Conservation (phyloP, 1,140 invertebrate species). For the Bombus picipes region DNA sequence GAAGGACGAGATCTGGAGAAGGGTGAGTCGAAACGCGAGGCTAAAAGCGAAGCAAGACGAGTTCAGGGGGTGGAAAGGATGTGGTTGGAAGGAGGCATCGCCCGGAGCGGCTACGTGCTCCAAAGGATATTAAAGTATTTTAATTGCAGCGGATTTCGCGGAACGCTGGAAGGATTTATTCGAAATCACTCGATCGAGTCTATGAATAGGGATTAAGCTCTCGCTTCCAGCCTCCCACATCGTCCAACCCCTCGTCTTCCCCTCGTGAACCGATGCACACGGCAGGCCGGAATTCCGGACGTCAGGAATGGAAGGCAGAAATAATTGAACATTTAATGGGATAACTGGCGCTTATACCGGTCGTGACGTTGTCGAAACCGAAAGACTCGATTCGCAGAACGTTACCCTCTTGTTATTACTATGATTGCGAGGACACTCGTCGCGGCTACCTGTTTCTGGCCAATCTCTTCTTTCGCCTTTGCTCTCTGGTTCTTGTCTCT, state of each 20-base stretch:
- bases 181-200: constrained; percentile 71
- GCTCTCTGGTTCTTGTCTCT: background rate
- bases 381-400: background rate
- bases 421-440: too few relatives aligned
- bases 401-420: constrained; percentile 43
- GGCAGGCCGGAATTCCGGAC: constrained; percentile 50
- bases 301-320: constrained; percentile 59
- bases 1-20: background rate
- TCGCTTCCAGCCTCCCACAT: background rate
- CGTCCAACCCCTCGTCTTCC: too few relatives aligned
- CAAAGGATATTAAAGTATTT: constrained; percentile 74
- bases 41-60: constrained; percentile 5
- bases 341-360: constrained; percentile 52
- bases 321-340: constrained; percentile 74
- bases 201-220: constrained; percentile 72
- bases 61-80: background rate
- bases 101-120: constrained; percentile 68
- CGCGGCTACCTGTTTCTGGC: constrained; percentile 44
- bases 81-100: constrained; percentile 52
- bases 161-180: constrained; percentile 69
- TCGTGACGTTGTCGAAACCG: background rate
- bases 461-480: constrained; percentile 28
- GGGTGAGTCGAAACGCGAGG: background rate
- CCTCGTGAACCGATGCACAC: background rate
- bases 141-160: constrained; percentile 72